Base-by-base conservation (phyloP, 2,113 vertebrate species). In the Scalopus aquaticus region DNA sequence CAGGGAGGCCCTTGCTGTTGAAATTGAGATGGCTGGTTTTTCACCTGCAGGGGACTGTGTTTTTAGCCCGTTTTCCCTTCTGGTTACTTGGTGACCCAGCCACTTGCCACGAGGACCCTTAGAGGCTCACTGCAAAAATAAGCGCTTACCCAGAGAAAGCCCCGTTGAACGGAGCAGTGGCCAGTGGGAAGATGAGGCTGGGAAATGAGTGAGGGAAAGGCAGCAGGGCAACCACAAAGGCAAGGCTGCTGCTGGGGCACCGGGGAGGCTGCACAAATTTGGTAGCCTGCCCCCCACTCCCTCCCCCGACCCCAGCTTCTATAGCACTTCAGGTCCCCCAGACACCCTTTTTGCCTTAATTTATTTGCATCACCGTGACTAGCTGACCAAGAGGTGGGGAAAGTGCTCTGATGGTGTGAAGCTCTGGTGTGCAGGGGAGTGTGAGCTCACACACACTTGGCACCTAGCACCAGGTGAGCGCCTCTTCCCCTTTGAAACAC, bases 151-250 rank as follows among this genome's bases (percentile, higher is more conserved):
- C 24, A 17, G 51, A 26, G 39, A 72, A 58, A 3, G 70, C n/a
- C 80, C 16, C 39, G 56, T 73, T 2, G 5, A 54, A 54, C 4
- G 51, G 15, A 37, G 49, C 26, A 20, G 5, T 2, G 42, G 12
- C 19, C 5, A 16, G 24, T 5, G 1, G 6, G 62, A 8, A 10
- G 32, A 10, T 1, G 11, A 15, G 54, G 12, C 0, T n/a, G 37
- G 54, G 46, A 32, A 69, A 17, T 8, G 12, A 64, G 17, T 1
- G 1, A 44, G 0, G 46, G 64, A 64, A 54, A 46, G 5, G 32
- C 5, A 46, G 70, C 42, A 90, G n/a, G 19, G 56, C 64, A 46
- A 4, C 0, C 1, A 8, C n/a, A 20, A 65, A 70, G 67, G 42
- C 0, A 6, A n/a, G 44, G 49, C 8, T 5, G 3, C 35, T 9